Evolutionary conservation across 2,888 invertebrate species (phyloP), one percentile per base, ranked within the genome.

Genomic region (Tetramorium bicarinatum): DNA sequence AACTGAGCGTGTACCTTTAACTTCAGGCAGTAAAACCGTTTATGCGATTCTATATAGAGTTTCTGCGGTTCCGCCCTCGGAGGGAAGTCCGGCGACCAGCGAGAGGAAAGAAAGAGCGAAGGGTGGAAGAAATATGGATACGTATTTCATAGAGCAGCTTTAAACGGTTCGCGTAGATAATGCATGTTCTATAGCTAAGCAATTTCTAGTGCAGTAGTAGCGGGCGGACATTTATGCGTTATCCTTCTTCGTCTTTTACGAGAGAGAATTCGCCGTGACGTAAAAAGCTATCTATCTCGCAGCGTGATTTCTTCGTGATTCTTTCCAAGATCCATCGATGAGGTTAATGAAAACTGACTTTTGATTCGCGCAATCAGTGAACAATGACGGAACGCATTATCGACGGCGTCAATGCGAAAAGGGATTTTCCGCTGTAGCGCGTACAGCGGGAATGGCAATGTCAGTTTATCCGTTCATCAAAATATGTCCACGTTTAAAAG

Each of bases 21-120:
- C 89, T 91, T 85, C 54, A 52, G 81, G 85, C 82, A 87, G 89
- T 91, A 91, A 93, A 92, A 91, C 82, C 89, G 91, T 92, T 93
- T 90, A 92, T 90, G 91, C 87, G 91, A 91, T 92, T 92, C 91
- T 93, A 91, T 91, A 92, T 90, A 88, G 87, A 87, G 87, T 90
- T 89, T 87, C 87, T 83, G 54, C 69, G 77, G 85, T 85, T 80
- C 80, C 86, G 66, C 54, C 52, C 11, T 47, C 59, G 54, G 41
- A 71, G 13, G 21, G 52, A 25, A 29, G 29, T n/a, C 21, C 71
- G 56, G 15, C 72, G 81, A 47, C 25, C 69, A 29, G 41, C 21
- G 18, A 3, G 0, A 13, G n/a, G 25, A 11, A 52, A 15, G 38
- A 49, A 49, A 25, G 34, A 15, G 11, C 7, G 18, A 38, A 18